Base-by-base conservation (phyloP, 2,888 invertebrate genomes). In the Sylvicola fuscatus region DNA sequence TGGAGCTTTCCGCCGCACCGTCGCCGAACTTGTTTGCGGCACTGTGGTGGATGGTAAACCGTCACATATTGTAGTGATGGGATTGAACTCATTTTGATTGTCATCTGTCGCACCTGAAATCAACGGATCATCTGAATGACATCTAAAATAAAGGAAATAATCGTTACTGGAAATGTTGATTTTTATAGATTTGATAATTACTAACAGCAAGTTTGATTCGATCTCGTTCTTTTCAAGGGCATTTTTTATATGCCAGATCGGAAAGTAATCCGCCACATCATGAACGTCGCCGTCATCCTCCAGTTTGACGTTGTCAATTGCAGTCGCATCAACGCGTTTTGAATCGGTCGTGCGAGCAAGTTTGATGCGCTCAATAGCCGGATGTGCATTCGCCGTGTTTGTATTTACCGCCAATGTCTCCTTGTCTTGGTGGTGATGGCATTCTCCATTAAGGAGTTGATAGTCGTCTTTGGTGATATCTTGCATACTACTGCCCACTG, bases 81-180 rank as follows among this genome's bases (percentile, higher is more conserved):
- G 21, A 16, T 31, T 30, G 32, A 40, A 35, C 29, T 41, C 40
- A 34, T 37, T 36, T 36, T 41, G 38, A 35, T 36, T 39, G 14
- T 49, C 49, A 14, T 45, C 45, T 37, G 49, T 46, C 16, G 57
- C 58, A 11, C 59, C 58, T 14, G 55, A 56, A 39, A 59, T 59
- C 31, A 59, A 40, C 0, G 59, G 59, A 48, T 59, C 59, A 31
- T 58, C 59, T 2, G 59, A 59, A 35, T 54, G 44, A 37, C 38
- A 21, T 12, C 33, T 34, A 27, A 14, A 33, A 21, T 6, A 21
- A 6, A 21, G 8, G 4, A 21, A 21, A 21, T 8, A 21, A 21
- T 6, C n/a, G n/a, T n/a, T n/a, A n/a, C n/a, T n/a, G n/a, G n/a
- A n/a, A n/a, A n/a, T n/a, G 14, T 10, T 11, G 14, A 36, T 21